These are phyloP conservation scores for Orius insidiosus DNA, from an alignment of 1,140 invertebrate species.

Conservation along the genomic window DNA sequence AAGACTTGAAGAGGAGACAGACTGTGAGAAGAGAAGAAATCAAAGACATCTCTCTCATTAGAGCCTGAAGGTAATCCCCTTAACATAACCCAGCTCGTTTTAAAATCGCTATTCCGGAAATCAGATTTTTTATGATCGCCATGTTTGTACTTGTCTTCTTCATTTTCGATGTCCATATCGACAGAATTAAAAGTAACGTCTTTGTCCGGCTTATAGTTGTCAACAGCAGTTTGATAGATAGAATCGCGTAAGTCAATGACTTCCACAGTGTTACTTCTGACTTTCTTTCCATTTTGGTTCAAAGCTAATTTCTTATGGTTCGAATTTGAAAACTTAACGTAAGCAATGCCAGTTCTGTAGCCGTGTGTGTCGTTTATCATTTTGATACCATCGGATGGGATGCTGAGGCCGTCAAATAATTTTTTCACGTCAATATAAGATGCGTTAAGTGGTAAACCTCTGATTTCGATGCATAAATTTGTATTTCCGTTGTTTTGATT, in stretches of 20 bases:
- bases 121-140: slow-evolving; percentile 38
- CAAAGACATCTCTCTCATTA: slow-evolving; percentile 50
- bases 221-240: slow-evolving; percentile 13
- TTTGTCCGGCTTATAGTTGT: slow-evolving; percentile 16
- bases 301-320: slow-evolving; percentile 53
- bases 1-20: slow-evolving; percentile 59
- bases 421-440: slow-evolving; percentile 60
- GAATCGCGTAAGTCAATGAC: slow-evolving; percentile 31
- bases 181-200: neutral
- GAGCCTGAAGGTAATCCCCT: slow-evolving; percentile 55
- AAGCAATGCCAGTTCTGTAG: slow-evolving; percentile 58
- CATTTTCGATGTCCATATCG: slow-evolving; percentile 9
- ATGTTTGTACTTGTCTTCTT: slow-evolving; percentile 3
- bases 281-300: slow-evolving; percentile 31
- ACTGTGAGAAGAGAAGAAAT: slow-evolving; percentile 42
- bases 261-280: slow-evolving; percentile 41
- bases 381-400: slow-evolving; percentile 69
- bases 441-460: slow-evolving; percentile 43
- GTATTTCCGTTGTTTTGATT: neutral
- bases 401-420: slow-evolving; percentile 59
- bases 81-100: slow-evolving; percentile 40
- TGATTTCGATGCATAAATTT: slow-evolving; percentile 47
- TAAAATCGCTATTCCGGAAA: slow-evolving; percentile 1
- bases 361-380: slow-evolving; percentile 67
- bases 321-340: slow-evolving; percentile 51